Conservation (phyloP, 2,797 vertebrate species). For the Vipera ursinii region DNA sequence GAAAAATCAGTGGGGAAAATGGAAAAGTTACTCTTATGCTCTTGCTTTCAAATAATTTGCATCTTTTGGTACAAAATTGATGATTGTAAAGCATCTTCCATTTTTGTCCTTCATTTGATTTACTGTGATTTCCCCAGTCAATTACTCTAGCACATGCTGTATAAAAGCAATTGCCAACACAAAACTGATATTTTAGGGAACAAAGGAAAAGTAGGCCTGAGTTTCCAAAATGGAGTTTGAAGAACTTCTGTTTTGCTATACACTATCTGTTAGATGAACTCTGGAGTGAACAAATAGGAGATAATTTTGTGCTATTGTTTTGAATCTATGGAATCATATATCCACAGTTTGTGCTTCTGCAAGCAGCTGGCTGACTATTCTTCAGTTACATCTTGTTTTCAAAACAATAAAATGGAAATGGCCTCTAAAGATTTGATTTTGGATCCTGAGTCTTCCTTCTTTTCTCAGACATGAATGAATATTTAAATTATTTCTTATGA, state of each 20-base stretch:
- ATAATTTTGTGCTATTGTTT: constrained; percentile 27
- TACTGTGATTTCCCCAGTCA: constrained; percentile 11
- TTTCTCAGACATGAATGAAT: constrained; percentile 42
- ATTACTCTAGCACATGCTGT: neutral
- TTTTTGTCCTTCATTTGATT: constrained; percentile 1
- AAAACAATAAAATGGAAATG: constrained; percentile 47
- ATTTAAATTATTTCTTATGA: constrained; percentile 56
- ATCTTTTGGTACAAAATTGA: neutral
- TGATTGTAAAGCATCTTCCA: neutral
- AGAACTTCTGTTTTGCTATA: constrained; percentile 24
- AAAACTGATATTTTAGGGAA: neutral
- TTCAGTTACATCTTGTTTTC: constrained; percentile 38
- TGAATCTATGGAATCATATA: constrained; percentile 1
- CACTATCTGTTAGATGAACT: constrained; percentile 7
- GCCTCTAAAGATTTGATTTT: constrained; percentile 54
- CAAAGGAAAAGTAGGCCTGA: constrained; percentile 6
- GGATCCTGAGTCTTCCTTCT: constrained; percentile 37
- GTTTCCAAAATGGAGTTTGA: constrained; percentile 6
- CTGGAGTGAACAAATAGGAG: constrained; percentile 24
- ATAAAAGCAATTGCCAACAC: constrained; percentile 10
- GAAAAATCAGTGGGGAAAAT: neutral
- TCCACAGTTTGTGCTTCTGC: neutral
- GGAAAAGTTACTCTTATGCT: neutral
- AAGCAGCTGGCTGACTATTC: constrained; percentile 38
- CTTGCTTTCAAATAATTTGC: neutral